A percentile compares a stretch with the other conserved stretches of the same genome.
These are phyloP conservation scores for Dermochelys coriacea DNA, from an alignment of 2,797 vertebrate species.

Conservation along the genomic window DNA sequence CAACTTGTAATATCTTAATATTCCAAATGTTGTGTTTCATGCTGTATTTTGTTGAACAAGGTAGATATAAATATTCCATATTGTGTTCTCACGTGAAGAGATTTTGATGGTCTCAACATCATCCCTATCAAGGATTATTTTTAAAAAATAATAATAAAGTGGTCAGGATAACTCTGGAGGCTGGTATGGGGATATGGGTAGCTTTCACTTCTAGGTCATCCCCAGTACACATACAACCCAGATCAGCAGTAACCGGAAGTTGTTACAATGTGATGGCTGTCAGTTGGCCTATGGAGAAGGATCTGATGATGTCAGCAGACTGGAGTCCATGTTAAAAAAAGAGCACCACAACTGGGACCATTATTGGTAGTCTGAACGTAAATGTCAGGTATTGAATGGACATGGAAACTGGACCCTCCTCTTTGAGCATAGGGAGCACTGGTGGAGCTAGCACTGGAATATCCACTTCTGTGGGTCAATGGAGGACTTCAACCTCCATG, in stretches of 20 bases:
- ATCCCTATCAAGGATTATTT: background rate
- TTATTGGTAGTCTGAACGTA: background rate
- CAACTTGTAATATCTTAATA: background rate
- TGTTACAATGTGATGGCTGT: background rate
- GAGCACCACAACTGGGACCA: background rate
- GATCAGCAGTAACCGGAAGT: background rate
- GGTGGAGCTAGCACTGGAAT: background rate
- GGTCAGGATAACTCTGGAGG: background rate
- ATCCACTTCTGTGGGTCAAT: background rate
- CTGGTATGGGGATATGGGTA: background rate
- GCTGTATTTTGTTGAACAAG: background rate
- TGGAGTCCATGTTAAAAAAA: background rate
- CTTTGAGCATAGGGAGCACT: background rate
- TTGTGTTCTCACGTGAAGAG: background rate
- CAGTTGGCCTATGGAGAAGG: background rate
- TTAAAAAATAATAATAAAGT: background rate
- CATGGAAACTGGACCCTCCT: background rate
- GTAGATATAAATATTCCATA: background rate
- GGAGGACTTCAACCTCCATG: constrained; percentile 1
- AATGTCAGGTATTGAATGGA: background rate
- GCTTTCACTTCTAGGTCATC: background rate
- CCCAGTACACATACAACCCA: background rate
- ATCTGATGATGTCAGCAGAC: background rate
- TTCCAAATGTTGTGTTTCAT: background rate
- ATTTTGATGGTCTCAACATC: background rate